Base-by-base conservation (phyloP, 2,888 invertebrate species). In the Xestobium rufovillosum region DNA sequence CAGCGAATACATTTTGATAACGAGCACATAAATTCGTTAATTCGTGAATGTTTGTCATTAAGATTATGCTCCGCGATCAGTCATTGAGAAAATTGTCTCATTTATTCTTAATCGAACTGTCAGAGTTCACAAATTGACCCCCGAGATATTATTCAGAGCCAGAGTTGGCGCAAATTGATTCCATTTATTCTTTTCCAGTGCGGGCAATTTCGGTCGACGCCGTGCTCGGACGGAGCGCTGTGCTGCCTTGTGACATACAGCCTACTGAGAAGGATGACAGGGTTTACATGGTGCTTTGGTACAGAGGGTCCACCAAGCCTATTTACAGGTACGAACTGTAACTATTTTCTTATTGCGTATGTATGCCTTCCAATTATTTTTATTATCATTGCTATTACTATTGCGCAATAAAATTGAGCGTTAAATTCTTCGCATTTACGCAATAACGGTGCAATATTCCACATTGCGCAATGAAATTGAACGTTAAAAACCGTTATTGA, bases 241-340 rank as follows among this genome's bases (percentile, higher is more conserved):
- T 83, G 34, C 68, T 91, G 55, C 90, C 90, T 23, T 91, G 90
- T 71, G 86, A 90, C 73, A 86, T 90, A 64, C 84, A 83, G 54
- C 87, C 89, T 36, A 78, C 80, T 61, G 43, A 45, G 26, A 76
- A 79, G 54, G 86, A 86, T 55, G 90, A 90, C 66, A 76, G 85
- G 45, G 87, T 90, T 42, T 88, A 89, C 67, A 88, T 90, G 86
- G 89, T 91, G 51, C 75, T 91, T 35, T 91, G 90, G 90, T 91
- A 88, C 66, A 74, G 86, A 48, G 88, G 88, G 61, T 82, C 81
- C 35, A 83, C 83, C 46, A 88, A 87, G 67, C 90, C 91, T 48
- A 81, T 91, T 57, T 91, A 89, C 73, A 90, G 88, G 90, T 89
- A 69, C 71, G 69, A 39, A 4, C 26, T 35, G 11, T 16, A 16